Evolutionary conservation across 2,113 vertebrate species (phyloP), one percentile per base, ranked within the genome.

Genomic region (Serilophus lunatus): DNA sequence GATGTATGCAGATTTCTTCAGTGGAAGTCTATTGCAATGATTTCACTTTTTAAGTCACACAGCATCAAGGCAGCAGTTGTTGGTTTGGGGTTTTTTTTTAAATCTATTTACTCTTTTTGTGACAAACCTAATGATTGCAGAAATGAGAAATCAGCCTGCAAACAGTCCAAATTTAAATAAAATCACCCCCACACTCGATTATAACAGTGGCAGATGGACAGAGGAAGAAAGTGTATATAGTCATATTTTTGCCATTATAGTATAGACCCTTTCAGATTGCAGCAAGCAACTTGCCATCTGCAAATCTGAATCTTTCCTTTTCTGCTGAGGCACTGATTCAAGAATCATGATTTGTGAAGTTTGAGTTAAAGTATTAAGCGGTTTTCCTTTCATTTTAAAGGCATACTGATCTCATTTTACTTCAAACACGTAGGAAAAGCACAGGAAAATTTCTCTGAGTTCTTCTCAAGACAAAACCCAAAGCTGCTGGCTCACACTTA

Each of bases 191-290:
- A 61, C 93, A 33, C 56, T 92, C 96, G 93, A 95, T 91, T 95
- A n/a, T 96, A 96, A 95, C 92, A 93, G 93, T 92, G 90, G 95
- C 97, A 98, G 97, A 97, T 98, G 96, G 97, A 97, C 96, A 97
- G 92, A 97, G 94, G 95, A 97, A 97, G 94, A 97, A 95, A 87
- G 76, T 86, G 92, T 96, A 96, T 47, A 51, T 95, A 95, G 97
- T 97, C 96, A 97, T 94, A 80, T 97, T 97, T 96, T 91, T 96
- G 92, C 95, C 92, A 82, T 96, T 95, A 86, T 90, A 86, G 75
- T 87, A 95, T 94, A 86, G 90, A 95, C 93, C 94, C 92, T 94
- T 96, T 97, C 97, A 97, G 92, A 95, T 92, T 95, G 95, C 86
- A 92, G 60, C 71, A 85, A 96, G 87, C 84, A n/a, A 92, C 82